Percentiles rank a stretch among this genome's conserved stretches.
phyloP scores from a whole-genome alignment of 1,140 invertebrate genomes.

The Eufriesea mexicana region DNA sequence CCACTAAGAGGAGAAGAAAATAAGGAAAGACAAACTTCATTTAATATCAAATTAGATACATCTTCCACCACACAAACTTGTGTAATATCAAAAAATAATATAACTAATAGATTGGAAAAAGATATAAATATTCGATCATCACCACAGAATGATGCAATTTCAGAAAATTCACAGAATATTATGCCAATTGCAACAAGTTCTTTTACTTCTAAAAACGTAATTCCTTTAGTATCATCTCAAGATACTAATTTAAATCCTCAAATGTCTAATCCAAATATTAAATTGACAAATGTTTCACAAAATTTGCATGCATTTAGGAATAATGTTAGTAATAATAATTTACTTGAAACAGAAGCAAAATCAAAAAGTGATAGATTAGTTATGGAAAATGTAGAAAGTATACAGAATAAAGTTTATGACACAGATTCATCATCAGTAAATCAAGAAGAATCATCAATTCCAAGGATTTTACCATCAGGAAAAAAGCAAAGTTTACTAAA shows the following conservation, averaged over 20 bases:
- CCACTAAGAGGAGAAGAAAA: background rate
- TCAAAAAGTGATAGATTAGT: background rate
- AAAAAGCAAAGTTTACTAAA: background rate
- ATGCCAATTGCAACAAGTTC: background rate
- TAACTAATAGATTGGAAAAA: background rate
- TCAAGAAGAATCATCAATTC: background rate
- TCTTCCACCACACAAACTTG: no score
- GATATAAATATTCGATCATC: background rate
- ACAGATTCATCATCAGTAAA: background rate
- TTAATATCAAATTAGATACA: background rate
- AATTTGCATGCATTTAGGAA: background rate
- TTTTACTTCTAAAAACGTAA: background rate
- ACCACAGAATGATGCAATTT: background rate
- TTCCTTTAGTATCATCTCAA: background rate
- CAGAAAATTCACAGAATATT: background rate
- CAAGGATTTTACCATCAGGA: background rate
- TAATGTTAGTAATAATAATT: background rate
- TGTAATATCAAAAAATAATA: background rate
- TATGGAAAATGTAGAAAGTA: background rate
- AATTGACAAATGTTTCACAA: background rate
- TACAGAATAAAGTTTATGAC: background rate
- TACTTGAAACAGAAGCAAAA: no score
- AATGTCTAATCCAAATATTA: background rate
- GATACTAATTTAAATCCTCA: background rate
- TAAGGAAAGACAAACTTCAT: background rate